Percentiles rank a stretch among this genome's conserved stretches.
Conservation (phyloP, 2,888 invertebrate species). For the Calliopum simillimum region DNA sequence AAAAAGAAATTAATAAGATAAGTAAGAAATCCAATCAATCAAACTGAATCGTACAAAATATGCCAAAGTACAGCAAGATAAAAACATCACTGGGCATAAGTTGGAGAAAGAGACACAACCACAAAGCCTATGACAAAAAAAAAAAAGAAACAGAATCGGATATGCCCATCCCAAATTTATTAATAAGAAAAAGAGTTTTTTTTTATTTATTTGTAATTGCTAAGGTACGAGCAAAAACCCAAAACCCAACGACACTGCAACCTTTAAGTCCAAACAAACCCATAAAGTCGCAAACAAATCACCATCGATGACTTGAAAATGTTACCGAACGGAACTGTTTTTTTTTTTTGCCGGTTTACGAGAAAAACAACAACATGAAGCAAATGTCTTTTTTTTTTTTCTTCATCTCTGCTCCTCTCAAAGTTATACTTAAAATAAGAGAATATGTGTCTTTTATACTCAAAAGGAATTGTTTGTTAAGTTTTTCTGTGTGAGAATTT, state of each 20-base stretch:
- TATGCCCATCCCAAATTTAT: slow-evolving; percentile 61
- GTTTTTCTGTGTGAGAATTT: neutral
- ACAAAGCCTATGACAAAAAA: slow-evolving; percentile 4
- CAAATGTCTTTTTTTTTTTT: slow-evolving; percentile 12
- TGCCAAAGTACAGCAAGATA: slow-evolving; percentile 19
- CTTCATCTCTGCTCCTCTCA: neutral
- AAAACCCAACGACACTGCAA: slow-evolving; percentile 32
- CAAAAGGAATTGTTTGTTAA: slow-evolving; percentile 14
- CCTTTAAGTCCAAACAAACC: slow-evolving; percentile 25
- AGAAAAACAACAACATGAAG: slow-evolving; percentile 5
- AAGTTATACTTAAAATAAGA: slow-evolving; percentile 13
- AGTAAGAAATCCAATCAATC: slow-evolving; percentile 65
- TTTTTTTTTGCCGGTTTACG: slow-evolving; percentile 24
- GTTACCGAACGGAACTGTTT: slow-evolving; percentile 38
- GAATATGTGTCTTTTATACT: neutral
- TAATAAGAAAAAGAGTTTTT: slow-evolving; percentile 43
- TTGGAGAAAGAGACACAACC: slow-evolving; percentile 12
- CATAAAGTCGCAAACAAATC: slow-evolving; percentile 43
- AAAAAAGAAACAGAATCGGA: slow-evolving; percentile 55
- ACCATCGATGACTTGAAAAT: slow-evolving; percentile 44
- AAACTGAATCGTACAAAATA: slow-evolving; percentile 51
- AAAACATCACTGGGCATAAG: slow-evolving; percentile 26
- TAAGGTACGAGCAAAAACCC: slow-evolving; percentile 2
- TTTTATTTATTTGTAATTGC: slow-evolving; percentile 15
- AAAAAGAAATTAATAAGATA: slow-evolving; percentile 62